Base-by-base conservation (phyloP, 1,140 invertebrate species). In the Eumeta japonica region DNA sequence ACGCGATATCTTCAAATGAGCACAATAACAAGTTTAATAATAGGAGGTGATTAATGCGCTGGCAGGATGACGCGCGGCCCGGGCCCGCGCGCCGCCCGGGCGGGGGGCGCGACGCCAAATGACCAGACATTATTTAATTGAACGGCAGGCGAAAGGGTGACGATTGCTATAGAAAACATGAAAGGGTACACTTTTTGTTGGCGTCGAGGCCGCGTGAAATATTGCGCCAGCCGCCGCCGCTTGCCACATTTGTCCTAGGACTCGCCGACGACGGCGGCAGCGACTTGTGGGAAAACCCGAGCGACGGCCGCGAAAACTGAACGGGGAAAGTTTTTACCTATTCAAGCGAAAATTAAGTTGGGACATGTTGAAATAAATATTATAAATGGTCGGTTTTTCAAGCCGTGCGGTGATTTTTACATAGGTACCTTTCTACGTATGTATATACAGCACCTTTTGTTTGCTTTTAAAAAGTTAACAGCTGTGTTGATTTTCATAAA, bases 101-200 rank as follows among this genome's bases (percentile, higher is more conserved):
- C 54, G 57, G 64, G 64, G 62, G 62, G 64, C 68, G 20, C 55
- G 52, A 57, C 51, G 62, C 55, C 64, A 74, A 74, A 71, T 74
- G 68, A 74, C 66, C 66, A 74, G 68, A 74, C 68, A 74, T 74
- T 74, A 74, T 74, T 74, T 74, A 74, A 74, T 74, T 71, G 70
- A 74, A 71, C 62, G 65, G 49, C 46, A 61, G 70, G 60, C 60
- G 52, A 74, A 74, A 74, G 70, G 70, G 70, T 74, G 66, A 74
- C 70, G 68, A 74, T 71, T 67, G 70, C 61, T 62, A 70, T 74
- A 70, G 58, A 68, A 71, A 62, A 62, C 54, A 59, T 65, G 60
- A 64, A 74, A 62, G 60, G 70, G 63, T 59, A 62, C 51, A 49
- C 40, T 62, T 67, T 68, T 71, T 66, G 58, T 52, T 43, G 60